Conservation (phyloP, 2,888 invertebrate genomes). For the Pterostichus niger region DNA sequence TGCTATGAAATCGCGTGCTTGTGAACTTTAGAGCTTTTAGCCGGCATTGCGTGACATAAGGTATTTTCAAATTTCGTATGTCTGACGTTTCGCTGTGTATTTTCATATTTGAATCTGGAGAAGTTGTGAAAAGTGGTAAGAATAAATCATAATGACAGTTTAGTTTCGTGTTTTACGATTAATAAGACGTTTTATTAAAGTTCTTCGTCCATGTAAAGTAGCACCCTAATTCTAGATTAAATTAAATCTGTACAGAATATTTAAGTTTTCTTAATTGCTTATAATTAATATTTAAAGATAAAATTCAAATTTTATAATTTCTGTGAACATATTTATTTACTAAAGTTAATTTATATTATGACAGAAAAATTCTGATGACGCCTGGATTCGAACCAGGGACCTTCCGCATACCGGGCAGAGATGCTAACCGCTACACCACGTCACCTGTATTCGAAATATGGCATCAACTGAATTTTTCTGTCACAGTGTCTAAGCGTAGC, state of each 20-base stretch:
- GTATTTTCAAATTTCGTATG: conserved; percentile 51
- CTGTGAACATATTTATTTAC: too few species aligned
- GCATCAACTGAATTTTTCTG: too few species aligned
- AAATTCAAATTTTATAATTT: too few species aligned
- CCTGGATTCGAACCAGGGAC: too few species aligned
- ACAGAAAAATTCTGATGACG: too few species aligned
- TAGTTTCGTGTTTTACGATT: conserved; percentile 57
- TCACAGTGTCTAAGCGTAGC: too few species aligned
- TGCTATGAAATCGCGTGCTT: conserved; percentile 43
- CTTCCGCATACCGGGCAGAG: too few species aligned
- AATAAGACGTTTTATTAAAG: conserved; percentile 59
- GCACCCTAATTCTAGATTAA: neutral
- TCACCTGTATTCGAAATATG: too few species aligned
- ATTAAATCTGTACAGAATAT: neutral
- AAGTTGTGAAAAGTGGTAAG: conserved; percentile 62
- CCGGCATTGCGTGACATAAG: conserved; percentile 57
- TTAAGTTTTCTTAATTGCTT: neutral
- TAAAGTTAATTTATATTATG: too few species aligned
- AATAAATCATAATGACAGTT: conserved; percentile 64
- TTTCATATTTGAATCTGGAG: conserved; percentile 44
- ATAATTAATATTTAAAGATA: too few species aligned
- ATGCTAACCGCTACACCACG: too few species aligned
- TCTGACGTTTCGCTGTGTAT: conserved; percentile 49
- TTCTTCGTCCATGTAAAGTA: conserved; percentile 30
- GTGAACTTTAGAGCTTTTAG: conserved; percentile 40